Conservation (phyloP, 2,797 vertebrate species). For the Rhincodon typus region DNA sequence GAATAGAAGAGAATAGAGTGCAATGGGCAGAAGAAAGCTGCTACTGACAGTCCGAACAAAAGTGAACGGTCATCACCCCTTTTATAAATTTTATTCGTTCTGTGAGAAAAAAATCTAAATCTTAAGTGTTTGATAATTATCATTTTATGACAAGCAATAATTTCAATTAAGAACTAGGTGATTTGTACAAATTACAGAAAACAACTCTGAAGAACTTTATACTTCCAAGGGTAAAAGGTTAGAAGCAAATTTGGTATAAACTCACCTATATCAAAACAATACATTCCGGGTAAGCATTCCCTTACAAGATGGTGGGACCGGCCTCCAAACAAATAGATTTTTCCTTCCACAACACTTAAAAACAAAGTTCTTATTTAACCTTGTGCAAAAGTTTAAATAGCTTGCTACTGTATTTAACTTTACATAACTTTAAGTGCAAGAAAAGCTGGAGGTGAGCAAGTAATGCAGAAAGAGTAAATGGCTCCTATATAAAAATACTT, state of each 20-base stretch:
- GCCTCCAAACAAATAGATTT: conserved; percentile 61
- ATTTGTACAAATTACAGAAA: neutral
- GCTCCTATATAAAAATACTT: too few species aligned
- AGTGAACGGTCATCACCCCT: neutral
- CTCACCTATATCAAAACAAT: conserved; percentile 61
- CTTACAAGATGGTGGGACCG: conserved; percentile 48
- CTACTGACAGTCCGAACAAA: neutral
- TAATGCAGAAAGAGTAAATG: neutral
- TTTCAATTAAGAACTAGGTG: neutral
- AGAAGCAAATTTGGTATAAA: neutral
- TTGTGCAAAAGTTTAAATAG: neutral
- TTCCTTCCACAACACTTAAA: conserved; percentile 57
- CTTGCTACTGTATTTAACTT: conserved; percentile 9
- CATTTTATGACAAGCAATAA: neutral
- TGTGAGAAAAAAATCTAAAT: neutral
- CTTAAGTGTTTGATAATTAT: neutral
- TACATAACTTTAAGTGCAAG: conserved; percentile 3
- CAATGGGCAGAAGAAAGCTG: neutral
- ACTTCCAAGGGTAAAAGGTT: neutral
- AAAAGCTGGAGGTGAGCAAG: neutral
- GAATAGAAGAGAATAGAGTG: neutral
- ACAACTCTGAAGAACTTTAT: neutral
- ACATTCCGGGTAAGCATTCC: conserved; percentile 58
- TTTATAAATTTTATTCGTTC: neutral
- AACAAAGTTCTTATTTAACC: neutral